phyloP scores from a whole-genome alignment of 2,888 invertebrate species.

The Acrobasis repandana region DNA sequence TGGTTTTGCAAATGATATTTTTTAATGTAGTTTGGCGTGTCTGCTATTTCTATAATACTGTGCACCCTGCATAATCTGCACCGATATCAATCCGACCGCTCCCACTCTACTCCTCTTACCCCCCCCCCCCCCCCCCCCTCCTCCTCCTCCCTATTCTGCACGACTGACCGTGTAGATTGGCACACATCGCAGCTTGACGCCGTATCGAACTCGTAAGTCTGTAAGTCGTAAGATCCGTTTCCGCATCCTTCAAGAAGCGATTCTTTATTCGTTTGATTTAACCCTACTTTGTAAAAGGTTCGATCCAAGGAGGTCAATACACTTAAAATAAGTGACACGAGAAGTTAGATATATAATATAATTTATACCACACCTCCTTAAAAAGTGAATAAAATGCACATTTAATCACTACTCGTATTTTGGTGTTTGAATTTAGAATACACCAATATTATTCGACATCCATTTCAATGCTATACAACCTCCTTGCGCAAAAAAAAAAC shows the following conservation, averaged over 20 bases:
- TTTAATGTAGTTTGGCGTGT: background rate
- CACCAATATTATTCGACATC: too few species aligned
- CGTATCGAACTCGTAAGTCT: too few species aligned
- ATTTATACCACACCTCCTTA: too few species aligned
- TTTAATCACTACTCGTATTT: too few species aligned
- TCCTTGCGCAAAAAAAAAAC: too few species aligned
- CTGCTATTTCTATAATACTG: background rate
- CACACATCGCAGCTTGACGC: slow-evolving; percentile 7
- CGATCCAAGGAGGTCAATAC: background rate
- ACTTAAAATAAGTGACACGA: too few species aligned
- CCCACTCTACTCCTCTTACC: background rate
- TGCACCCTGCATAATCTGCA: slow-evolving; percentile 14
- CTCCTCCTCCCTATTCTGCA: slow-evolving; percentile 12
- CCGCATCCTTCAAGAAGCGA: background rate
- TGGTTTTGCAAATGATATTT: too few species aligned
- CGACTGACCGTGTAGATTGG: slow-evolving; percentile 14
- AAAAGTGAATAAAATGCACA: too few species aligned
- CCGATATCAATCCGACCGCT: slow-evolving; percentile 9
- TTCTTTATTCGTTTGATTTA: background rate
- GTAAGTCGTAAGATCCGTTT: background rate
- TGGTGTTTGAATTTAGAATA: too few species aligned
- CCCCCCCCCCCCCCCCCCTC: background rate
- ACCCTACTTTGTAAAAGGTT: background rate
- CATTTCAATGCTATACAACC: too few species aligned
- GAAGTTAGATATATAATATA: too few species aligned